Evolutionary conservation across 2,888 invertebrate genomes (phyloP).

Genomic region (Microplitis deprimator): DNA sequence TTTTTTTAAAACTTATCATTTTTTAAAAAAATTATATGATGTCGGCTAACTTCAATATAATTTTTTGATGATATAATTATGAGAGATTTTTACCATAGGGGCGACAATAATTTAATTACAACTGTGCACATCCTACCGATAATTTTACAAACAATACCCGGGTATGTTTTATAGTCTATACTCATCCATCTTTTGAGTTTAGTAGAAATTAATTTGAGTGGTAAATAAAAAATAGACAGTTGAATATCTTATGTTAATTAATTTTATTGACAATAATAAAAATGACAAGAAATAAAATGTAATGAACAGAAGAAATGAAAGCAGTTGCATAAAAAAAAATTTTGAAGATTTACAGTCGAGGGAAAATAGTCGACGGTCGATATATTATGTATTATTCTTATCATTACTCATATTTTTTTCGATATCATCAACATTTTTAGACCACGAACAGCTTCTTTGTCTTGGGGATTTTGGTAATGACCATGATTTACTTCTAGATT

Average conservation of each 20-base stretch:
- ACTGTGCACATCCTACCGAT: no score
- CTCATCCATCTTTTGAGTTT: no score
- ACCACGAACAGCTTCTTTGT: slow-evolving; percentile 73
- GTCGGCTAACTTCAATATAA: no score
- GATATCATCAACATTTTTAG: slow-evolving; percentile 62
- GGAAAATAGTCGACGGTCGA: background rate
- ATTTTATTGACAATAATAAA: background rate
- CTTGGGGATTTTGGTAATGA: slow-evolving; percentile 74
- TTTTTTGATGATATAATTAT: no score
- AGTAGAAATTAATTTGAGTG: background rate
- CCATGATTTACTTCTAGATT: slow-evolving; percentile 76
- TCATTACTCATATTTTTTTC: slow-evolving; percentile 32
- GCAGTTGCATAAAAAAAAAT: background rate
- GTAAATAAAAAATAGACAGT: background rate
- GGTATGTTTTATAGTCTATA: no score
- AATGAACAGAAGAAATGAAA: background rate
- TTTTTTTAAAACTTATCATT: no score
- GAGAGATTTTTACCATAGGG: no score
- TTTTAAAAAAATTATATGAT: no score
- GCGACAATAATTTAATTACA: no score
- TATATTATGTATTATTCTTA: background rate
- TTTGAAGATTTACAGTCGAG: background rate
- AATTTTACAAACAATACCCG: no score
- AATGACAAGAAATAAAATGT: background rate
- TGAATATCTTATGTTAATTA: slow-evolving; percentile 2